phyloP scores from a whole-genome alignment of 2,888 invertebrate genomes.

The Heliconius sara region DNA sequence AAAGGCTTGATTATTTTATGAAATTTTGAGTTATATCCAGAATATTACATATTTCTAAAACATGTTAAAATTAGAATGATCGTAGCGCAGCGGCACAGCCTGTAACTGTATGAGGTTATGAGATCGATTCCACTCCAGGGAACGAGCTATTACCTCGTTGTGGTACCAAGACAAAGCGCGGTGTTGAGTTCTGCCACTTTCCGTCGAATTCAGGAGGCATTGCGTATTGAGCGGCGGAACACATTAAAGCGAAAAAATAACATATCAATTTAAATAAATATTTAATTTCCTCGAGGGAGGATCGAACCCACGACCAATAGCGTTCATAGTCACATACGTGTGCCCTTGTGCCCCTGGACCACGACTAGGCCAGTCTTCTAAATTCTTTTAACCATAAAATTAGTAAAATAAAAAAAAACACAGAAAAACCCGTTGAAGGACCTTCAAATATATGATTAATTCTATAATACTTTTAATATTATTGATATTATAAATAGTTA shows the following conservation, averaged over 20 bases:
- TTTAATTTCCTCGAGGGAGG: no score
- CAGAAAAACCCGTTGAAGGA: neutral
- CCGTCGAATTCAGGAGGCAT: no score
- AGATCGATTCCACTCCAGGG: no score
- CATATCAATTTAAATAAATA: no score
- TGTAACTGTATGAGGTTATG: no score
- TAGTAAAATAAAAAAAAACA: neutral
- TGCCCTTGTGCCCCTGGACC: no score
- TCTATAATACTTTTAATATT: neutral
- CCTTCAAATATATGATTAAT: neutral
- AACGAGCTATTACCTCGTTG: neutral
- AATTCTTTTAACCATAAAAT: neutral
- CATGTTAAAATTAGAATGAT: neutral
- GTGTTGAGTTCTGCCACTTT: no score
- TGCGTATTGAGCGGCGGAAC: no score
- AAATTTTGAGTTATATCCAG: neutral
- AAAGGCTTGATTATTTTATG: neutral
- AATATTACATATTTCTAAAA: no score
- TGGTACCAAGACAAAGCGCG: neutral
- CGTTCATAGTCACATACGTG: no score
- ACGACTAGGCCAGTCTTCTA: neutral
- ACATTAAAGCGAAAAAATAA: no score
- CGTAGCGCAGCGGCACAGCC: neutral
- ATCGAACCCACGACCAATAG: no score
- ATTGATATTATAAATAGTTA: neutral